phyloP scores from a whole-genome alignment of 2,888 invertebrate genomes.

The Chorisops tibialis region DNA sequence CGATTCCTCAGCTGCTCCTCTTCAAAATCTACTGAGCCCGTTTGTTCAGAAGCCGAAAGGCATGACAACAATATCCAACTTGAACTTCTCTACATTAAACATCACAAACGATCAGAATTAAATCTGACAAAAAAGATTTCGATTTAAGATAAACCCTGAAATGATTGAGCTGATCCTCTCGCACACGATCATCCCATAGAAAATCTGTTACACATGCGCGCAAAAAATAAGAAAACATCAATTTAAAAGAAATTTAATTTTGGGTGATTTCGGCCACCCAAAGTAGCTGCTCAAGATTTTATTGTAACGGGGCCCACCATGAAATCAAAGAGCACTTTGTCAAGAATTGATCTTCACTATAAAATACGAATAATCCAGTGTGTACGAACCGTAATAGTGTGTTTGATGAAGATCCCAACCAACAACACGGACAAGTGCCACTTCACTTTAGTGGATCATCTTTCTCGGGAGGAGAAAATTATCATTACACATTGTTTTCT shows the following conservation, averaged over 20 bases:
- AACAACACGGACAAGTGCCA: slow-evolving; percentile 12
- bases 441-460: slow-evolving; percentile 6
- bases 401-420: neutral
- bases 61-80: too few species aligned
- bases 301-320: neutral
- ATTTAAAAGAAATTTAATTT: neutral
- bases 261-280: neutral
- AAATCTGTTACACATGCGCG: too few species aligned
- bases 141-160: too few species aligned
- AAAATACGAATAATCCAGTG: slow-evolving; percentile 13
- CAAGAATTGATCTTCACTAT: slow-evolving; percentile 14
- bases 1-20: too few species aligned
- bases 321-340: slow-evolving; percentile 21
- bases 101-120: too few species aligned
- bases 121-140: too few species aligned
- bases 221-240: neutral
- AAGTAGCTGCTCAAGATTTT: neutral
- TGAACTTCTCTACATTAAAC: too few species aligned
- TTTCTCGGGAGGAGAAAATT: slow-evolving; percentile 5
- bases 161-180: too few species aligned
- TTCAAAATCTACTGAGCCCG: too few species aligned
- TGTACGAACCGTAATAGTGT: too few species aligned
- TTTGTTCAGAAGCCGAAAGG: too few species aligned
- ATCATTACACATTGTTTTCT: slow-evolving; percentile 20
- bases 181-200: too few species aligned